Base-by-base conservation (phyloP, 1,140 invertebrate genomes). In the Lethrus apterus region DNA sequence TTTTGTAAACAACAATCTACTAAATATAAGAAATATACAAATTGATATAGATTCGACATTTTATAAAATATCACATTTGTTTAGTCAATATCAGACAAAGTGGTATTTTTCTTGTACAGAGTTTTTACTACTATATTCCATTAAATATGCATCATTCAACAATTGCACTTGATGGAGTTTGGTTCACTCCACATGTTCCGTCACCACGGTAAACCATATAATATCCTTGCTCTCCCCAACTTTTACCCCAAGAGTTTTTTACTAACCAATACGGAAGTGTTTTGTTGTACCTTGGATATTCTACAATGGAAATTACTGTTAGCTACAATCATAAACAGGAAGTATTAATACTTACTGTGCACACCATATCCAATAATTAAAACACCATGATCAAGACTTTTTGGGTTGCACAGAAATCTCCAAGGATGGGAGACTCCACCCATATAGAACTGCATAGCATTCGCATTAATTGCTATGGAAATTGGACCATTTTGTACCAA, bases 371-470 rank as follows among this genome's bases (percentile, higher is more conserved):
- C 93, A 15, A 96, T 92, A 62, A 97, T 90, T 1, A 97, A 70
- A 19, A 98, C 93, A 5, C 93, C 91, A 64, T 94, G 91, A 70
- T 95, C 89, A 11, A 94, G 66, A 66, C 80, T 78, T 1, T 76
- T 71, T 0, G 86, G 84, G 62, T 72, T 80, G 64, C 93, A 98
- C 8, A 98, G 71, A 52, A 91, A 79, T 57, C 85, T 87, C 72
- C 79, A 88, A 0, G 95, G 95, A 76, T 98, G 93, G 0, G 92
- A 93, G 7, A 98, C 81, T n/a, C 95, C 95, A 19, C 93, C 92
- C 52, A 92, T 75, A 65, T 98, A 99, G 70, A 98, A 97, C 75
- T 95, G 91, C 89, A 99, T 96, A 1, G 90, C 91, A 72, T 95
- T 94, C 0, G 96, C 95, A 69, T 99, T 98, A 41, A 99, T 88